Evolutionary conservation across 2,113 vertebrate species (phyloP).

Genomic region (Cairina moschata): DNA sequence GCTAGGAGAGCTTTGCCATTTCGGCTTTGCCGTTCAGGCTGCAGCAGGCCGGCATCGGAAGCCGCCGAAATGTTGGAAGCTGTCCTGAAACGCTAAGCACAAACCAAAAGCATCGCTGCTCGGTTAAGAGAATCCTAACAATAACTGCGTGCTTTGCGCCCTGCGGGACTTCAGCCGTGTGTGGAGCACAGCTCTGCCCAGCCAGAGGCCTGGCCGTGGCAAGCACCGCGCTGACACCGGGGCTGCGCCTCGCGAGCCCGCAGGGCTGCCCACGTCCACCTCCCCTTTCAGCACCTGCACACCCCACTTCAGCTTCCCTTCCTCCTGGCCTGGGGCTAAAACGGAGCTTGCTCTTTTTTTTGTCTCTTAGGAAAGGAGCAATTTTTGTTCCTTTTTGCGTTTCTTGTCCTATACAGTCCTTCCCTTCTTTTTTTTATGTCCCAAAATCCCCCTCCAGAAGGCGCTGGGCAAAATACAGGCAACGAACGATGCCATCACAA

Average conservation of each 20-base stretch:
- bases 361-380: neutral
- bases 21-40: constrained; percentile 43
- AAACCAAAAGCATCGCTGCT: neutral
- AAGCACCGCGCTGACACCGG: too few relatives aligned
- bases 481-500: constrained; percentile 72
- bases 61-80: neutral
- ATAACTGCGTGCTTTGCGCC: neutral
- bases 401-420: neutral
- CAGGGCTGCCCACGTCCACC: too few relatives aligned
- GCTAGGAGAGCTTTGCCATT: constrained; percentile 43
- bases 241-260: too few relatives aligned
- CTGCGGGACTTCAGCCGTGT: neutral
- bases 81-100: neutral
- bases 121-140: neutral
- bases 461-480: constrained; percentile 63
- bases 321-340: neutral
- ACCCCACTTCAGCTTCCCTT: neutral
- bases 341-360: neutral
- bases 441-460: constrained; percentile 55
- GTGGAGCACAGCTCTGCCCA: neutral
- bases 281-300: neutral
- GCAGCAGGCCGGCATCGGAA: neutral
- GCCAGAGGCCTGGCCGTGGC: neutral
- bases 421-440: neutral
- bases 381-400: neutral